Conservation (phyloP, 1,140 invertebrate species). For the Aradophagus sp. region DNA sequence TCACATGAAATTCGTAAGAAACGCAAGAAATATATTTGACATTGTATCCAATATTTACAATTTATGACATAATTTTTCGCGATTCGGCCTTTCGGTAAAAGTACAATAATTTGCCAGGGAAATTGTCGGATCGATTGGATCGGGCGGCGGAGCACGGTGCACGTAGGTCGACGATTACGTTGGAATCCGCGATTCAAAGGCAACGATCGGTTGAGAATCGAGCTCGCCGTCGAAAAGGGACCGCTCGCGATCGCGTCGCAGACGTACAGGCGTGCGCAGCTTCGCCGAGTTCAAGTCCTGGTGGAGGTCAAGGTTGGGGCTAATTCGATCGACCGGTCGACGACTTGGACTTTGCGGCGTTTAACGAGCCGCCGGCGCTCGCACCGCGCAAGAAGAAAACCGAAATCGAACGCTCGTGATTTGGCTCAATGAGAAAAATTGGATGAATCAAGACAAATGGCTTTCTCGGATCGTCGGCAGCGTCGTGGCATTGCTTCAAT, state of each 20-base stretch:
- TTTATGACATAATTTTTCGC: too few relatives aligned
- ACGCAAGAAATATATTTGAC: too few relatives aligned
- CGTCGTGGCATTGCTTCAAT: constrained; percentile 45
- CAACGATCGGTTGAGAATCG: constrained; percentile 1
- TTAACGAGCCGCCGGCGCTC: constrained; percentile 43
- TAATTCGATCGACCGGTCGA: constrained; percentile 58
- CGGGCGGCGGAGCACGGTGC: too few relatives aligned
- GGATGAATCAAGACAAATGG: constrained; percentile 56
- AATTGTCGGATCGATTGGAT: too few relatives aligned
- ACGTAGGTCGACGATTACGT: too few relatives aligned
- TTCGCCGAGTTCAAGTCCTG: constrained; percentile 56
- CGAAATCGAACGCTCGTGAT: constrained; percentile 51
- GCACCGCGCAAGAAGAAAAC: constrained; percentile 28
- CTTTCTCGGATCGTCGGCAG: constrained; percentile 52
- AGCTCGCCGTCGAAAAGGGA: constrained; percentile 21
- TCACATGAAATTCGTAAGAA: too few relatives aligned
- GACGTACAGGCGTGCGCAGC: constrained; percentile 50
- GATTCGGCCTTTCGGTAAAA: too few relatives aligned
- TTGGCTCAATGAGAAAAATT: constrained; percentile 55
- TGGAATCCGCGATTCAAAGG: constrained; percentile 2
- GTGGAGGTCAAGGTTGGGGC: constrained; percentile 56
- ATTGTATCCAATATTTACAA: too few relatives aligned
- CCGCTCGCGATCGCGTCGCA: constrained; percentile 42
- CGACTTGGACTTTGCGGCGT: constrained; percentile 54
- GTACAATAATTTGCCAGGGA: too few relatives aligned